phyloP scores from a whole-genome alignment of 2,888 invertebrate genomes.

The Synergus japonicus region DNA sequence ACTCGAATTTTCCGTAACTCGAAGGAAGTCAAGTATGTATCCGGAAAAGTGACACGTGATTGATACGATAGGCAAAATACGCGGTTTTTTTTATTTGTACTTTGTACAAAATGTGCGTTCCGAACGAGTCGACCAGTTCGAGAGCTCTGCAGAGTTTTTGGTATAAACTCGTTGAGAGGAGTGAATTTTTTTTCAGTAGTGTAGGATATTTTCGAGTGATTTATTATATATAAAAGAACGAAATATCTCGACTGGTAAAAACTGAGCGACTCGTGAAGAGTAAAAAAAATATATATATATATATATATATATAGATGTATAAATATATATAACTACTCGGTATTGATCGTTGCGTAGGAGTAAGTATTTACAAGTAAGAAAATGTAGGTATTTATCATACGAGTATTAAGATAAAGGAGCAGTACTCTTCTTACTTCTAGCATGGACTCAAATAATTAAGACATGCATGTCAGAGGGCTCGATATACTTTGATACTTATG shows the following conservation, averaged over 20 bases:
- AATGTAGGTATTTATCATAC: constrained; percentile 50
- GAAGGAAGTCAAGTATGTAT: constrained; percentile 20
- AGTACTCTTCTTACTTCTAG: constrained; percentile 58
- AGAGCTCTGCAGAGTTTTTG: constrained; percentile 15
- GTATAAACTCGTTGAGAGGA: constrained; percentile 22
- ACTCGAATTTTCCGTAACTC: not conserved
- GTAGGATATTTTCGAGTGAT: not conserved
- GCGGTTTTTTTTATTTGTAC: not conserved
- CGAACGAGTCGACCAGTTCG: constrained; percentile 29
- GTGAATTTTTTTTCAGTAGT: not conserved
- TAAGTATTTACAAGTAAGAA: constrained; percentile 58
- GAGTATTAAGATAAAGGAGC: constrained; percentile 52
- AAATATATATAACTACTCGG: constrained; percentile 44
- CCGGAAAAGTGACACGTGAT: constrained; percentile 22
- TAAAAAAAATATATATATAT: no score
- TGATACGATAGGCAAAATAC: not conserved
- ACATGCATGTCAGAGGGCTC: constrained; percentile 61
- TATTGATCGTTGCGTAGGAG: constrained; percentile 54
- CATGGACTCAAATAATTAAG: constrained; percentile 62
- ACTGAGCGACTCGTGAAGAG: constrained; percentile 54
- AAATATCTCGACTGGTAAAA: constrained; percentile 1
- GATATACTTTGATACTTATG: constrained; percentile 59
- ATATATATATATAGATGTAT: no score
- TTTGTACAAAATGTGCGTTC: constrained; percentile 35
- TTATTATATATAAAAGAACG: constrained; percentile 7